Base-by-base conservation (phyloP, 2,113 vertebrate species). In the Hippoglossus stenolepis region DNA sequence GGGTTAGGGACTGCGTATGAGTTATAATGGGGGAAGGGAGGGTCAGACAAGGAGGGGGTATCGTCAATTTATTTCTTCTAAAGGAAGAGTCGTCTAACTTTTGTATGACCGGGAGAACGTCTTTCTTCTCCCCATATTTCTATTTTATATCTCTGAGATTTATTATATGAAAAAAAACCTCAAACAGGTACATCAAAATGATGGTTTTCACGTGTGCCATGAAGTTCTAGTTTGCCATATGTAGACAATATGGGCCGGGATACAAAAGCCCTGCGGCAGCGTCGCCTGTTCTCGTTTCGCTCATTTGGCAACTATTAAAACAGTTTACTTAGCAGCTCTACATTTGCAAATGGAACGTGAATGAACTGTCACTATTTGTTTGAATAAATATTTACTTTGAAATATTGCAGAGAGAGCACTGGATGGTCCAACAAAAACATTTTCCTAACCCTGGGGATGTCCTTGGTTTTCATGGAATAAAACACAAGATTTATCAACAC, bases 181-280 rank as follows among this genome's bases (percentile, higher is more conserved):
- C 40, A 71, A 65, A 75, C 23, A 62, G 28, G 26, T 45, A 47
- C 60, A 70, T 79, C 68, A 80, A 59, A 77, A 51, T 77, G 23
- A 62, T 26, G 59, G 31, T 35, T 83, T 71, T 38, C 58, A 58
- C 61, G 26, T n/a, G 60, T 21, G 63, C 66, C 61, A 70, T 51
- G 40, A 15, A 51, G 60, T 20, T 79, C 10, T n/a, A 63, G 61
- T 70, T 73, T 38, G 15, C 59, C 73, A 73, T 66, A 23, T 76
- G 82, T 18, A 75, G 23, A 80, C 53, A 57, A 73, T 60, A 26
- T 28, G 53, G 20, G 13, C 11, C 7, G n/a, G 38, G 53, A 26
- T 47, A n/a, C 65, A 59, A 47, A 71, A 53, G 7, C 45, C 45
- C 18, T 40, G 31, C 23, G 8, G 62, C 20, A 45, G 56, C 31